Percentiles rank a stretch among this genome's conserved stretches.
Evolutionary conservation across 2,113 vertebrate species (phyloP).

Genomic region (Pionites leucogaster): DNA sequence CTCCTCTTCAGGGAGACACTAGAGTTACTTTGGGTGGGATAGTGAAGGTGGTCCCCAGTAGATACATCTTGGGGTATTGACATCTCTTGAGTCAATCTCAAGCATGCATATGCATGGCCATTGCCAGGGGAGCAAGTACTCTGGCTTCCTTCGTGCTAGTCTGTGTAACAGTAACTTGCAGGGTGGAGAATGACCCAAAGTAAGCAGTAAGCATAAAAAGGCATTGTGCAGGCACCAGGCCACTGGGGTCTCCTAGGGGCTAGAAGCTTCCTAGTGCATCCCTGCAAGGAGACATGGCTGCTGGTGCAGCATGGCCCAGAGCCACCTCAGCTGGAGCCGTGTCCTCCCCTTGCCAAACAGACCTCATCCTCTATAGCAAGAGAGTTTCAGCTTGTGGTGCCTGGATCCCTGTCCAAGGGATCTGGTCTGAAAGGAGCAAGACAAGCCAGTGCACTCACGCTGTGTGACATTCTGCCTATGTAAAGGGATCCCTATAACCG

Average conservation of each 20-base stretch:
- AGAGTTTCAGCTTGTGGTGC: background rate
- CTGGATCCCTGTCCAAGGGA: background rate
- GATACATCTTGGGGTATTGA: background rate
- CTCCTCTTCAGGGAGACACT: background rate
- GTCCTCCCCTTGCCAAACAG: background rate
- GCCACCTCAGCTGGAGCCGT: background rate
- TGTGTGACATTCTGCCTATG: background rate
- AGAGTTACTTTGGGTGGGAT: background rate
- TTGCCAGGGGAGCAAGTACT: background rate
- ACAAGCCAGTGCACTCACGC: background rate
- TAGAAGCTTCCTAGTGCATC: background rate
- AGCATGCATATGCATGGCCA: accelerated
- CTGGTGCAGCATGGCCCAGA: background rate
- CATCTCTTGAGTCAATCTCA: background rate
- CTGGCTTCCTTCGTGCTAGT: background rate
- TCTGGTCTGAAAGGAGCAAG: background rate
- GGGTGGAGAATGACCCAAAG: background rate
- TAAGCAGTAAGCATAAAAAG: background rate
- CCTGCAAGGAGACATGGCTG: background rate
- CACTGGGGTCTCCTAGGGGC: background rate
- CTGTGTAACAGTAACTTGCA: background rate
- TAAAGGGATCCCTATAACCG: accelerated
- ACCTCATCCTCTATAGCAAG: too few relatives aligned
- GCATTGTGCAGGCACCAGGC: background rate
- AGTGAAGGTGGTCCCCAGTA: background rate